Evolutionary conservation across 2,113 vertebrate species (phyloP).

Genomic region (Garra rufa): DNA sequence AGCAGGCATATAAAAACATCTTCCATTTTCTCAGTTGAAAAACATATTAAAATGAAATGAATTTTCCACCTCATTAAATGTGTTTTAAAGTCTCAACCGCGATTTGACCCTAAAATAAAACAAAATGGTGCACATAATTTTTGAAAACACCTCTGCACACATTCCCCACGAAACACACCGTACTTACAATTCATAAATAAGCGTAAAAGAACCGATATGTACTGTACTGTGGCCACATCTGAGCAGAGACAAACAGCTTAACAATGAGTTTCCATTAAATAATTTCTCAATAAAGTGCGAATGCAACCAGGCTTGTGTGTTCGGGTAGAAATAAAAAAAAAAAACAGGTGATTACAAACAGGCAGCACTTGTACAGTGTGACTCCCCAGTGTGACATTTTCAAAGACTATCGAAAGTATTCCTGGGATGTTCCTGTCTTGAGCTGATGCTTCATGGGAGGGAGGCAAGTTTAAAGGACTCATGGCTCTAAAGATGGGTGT

Average conservation of each 20-base stretch:
- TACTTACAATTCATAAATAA: slow-evolving; percentile 57
- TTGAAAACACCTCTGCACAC: slow-evolving; percentile 44
- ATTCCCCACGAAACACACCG: slow-evolving; percentile 36
- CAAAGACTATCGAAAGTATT: slow-evolving; percentile 39
- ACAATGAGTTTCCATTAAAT: slow-evolving; percentile 34
- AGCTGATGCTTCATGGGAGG: slow-evolving; percentile 40
- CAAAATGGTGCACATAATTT: slow-evolving; percentile 20
- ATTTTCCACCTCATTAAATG: slow-evolving; percentile 30
- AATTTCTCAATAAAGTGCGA: slow-evolving; percentile 45
- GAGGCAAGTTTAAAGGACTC: slow-evolving; percentile 47
- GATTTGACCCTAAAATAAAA: slow-evolving; percentile 15
- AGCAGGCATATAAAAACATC: slow-evolving; percentile 55
- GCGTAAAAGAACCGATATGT: slow-evolving; percentile 32
- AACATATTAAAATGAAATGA: slow-evolving; percentile 57
- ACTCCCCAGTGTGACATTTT: slow-evolving; percentile 9
- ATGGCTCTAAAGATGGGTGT: slow-evolving; percentile 50
- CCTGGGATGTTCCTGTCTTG: slow-evolving; percentile 34
- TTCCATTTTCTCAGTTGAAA: slow-evolving; percentile 47
- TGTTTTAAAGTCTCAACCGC: slow-evolving; percentile 34
- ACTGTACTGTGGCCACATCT: slow-evolving; percentile 33
- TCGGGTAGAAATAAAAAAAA: background rate
- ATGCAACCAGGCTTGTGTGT: slow-evolving; percentile 41
- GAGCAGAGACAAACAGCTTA: slow-evolving; percentile 48
- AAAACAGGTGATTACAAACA: slow-evolving; percentile 36
- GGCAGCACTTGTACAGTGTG: slow-evolving; percentile 19